phyloP scores from a whole-genome alignment of 2,888 invertebrate species.

The Altica lythri region DNA sequence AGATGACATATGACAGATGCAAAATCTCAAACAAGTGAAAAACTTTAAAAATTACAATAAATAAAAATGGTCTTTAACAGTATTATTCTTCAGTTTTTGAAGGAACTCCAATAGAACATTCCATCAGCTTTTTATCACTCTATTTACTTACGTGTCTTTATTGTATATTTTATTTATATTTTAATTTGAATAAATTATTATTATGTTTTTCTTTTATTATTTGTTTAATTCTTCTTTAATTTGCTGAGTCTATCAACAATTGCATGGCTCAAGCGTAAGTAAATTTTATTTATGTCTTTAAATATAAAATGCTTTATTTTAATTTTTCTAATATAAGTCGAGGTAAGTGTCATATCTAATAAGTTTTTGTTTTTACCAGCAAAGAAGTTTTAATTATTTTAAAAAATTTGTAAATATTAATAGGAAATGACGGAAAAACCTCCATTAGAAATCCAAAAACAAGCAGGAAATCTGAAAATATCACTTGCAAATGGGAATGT shows the following conservation, averaged over 20 bases:
- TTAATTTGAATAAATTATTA: conserved; percentile 40
- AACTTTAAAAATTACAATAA: no score
- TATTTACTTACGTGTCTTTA: conserved; percentile 25
- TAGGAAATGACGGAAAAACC: conserved; percentile 17
- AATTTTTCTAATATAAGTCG: no score
- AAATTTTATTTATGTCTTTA: neutral
- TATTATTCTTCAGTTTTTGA: no score
- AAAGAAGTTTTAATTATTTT: no score
- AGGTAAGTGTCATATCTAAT: no score
- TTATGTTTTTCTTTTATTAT: conserved; percentile 35
- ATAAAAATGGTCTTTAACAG: no score
- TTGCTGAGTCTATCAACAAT: conserved; percentile 4
- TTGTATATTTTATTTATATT: conserved; percentile 37
- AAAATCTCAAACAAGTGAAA: no score
- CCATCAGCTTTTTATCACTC: conserved; percentile 22
- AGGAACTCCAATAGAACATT: conserved; percentile 11
- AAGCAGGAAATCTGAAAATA: conserved; percentile 73
- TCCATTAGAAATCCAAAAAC: conserved; percentile 39
- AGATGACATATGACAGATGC: no score
- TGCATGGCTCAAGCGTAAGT: conserved; percentile 1
- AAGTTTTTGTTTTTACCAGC: no score
- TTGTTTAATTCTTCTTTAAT: conserved; percentile 32
- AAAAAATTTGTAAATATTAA: no score
- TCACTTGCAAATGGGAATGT: conserved; percentile 87
- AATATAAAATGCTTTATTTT: neutral